A percentile compares a stretch with the other conserved stretches of the same genome.
Evolutionary conservation across 2,797 vertebrate genomes (phyloP).

Genomic region (Mus spretus): DNA sequence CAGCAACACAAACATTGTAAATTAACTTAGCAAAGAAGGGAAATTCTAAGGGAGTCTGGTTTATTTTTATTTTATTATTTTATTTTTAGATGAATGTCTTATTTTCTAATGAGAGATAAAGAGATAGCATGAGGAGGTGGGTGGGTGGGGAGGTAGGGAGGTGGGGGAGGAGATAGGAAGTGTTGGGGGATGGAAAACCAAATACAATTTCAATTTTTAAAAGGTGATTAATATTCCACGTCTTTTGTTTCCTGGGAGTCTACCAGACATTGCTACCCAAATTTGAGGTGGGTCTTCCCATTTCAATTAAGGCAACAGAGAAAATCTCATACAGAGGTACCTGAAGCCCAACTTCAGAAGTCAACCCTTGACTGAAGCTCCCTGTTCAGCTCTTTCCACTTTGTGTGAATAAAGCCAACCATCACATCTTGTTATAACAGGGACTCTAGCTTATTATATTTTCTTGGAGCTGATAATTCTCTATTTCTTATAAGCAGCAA

Average conservation of each 20-base stretch:
- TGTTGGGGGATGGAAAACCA: background rate
- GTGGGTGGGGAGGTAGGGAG: background rate
- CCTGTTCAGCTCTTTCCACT: background rate
- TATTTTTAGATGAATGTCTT: background rate
- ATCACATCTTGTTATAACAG: background rate
- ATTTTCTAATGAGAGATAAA: background rate
- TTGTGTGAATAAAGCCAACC: background rate
- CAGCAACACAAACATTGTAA: background rate
- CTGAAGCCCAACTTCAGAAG: background rate
- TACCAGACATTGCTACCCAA: background rate
- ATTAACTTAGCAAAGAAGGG: background rate
- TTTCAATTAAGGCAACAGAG: background rate
- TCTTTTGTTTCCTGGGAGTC: background rate
- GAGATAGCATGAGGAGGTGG: background rate
- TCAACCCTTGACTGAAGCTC: background rate
- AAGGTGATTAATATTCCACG: background rate
- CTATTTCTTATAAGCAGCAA: background rate
- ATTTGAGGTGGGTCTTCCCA: background rate
- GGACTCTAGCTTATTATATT: background rate
- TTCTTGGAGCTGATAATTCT: background rate
- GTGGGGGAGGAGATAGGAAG: background rate
- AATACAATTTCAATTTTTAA: background rate
- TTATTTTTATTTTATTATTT: background rate
- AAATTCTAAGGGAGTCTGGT: background rate
- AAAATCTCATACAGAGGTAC: background rate